phyloP scores from a whole-genome alignment of 35 echinoderm and acorn worm species.

The Heliocidaris tuberculata region DNA sequence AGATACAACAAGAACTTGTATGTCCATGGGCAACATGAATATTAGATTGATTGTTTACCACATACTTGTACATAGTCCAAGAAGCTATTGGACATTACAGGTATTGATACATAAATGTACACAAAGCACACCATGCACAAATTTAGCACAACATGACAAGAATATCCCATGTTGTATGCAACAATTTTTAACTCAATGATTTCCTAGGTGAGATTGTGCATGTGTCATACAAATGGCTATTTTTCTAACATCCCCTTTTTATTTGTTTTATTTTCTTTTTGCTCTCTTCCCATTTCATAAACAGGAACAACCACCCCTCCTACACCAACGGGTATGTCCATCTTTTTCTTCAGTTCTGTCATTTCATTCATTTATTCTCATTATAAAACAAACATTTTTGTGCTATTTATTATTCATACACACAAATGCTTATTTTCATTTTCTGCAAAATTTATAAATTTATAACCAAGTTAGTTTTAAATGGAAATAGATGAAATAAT shows the following conservation, averaged over 20 bases:
- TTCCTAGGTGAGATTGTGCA: background rate
- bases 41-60: too few species aligned
- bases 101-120: too few species aligned
- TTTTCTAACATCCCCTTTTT: constrained; percentile 1
- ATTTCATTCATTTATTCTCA: constrained; percentile 14
- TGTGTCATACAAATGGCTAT: background rate
- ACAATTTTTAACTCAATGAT: too few species aligned
- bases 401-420: background rate
- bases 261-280: constrained; percentile 19
- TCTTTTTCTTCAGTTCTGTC: background rate
- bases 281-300: background rate
- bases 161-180: too few species aligned
- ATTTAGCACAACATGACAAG: too few species aligned
- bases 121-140: too few species aligned
- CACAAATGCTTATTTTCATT: background rate
- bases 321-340: background rate
- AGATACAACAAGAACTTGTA: too few species aligned
- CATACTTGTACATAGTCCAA: too few species aligned
- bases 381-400: background rate
- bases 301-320: background rate
- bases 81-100: too few species aligned
- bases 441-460: background rate
- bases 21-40: too few species aligned
- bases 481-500: background rate
- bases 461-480: background rate